Evolutionary conservation across 2,888 invertebrate species (phyloP), one percentile per base, ranked within the genome.

Genomic region (Chrysina gloriosa): DNA sequence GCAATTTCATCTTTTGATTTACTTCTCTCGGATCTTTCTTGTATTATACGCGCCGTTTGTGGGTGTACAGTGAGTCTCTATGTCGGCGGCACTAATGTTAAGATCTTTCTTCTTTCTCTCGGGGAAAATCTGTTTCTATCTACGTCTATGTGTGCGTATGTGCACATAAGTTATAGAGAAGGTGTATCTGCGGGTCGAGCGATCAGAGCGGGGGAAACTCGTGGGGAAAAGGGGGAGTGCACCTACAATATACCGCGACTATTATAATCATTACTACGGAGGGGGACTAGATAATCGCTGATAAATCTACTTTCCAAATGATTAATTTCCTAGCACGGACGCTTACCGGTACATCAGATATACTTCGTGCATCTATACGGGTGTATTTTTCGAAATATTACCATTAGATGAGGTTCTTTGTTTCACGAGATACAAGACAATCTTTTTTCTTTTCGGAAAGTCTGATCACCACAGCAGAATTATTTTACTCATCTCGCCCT

Each of bases 1-100:
- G 80, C 81, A 80, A 81, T 81, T 80, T 80, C 80, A 77, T 80
- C 81, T 78, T 81, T 80, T 80, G 80, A 81, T 81, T 81, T 80
- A 80, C 80, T 79, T 79, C 79, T 67, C 58, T 34, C 9, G 16
- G 47, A 29, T 58, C 39, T 58, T 34, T 54, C 34, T 16, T 19
- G 54, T 54, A 29, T 50, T 54, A 21, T 54, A 36, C 14, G 25
- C 9, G 14, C 23, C 11, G 39, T 23, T 56, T 58, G 36, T 58
- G 58, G 39, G 58, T 58, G 39, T 58, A 58, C 3, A n/a, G 56
- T 23, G n/a, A 36, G 52, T 14, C 7, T 56, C 21, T 56, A 36
- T 36, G 56, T 25, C 23, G 5, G 56, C 5, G 21, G 48, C 48
- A 27, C 23, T 25, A 27, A 50, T 21, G 23, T 36, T 56, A 56